These are phyloP conservation scores for Xiphias gladius DNA, from an alignment of 2,113 vertebrate species.

Conservation along the genomic window DNA sequence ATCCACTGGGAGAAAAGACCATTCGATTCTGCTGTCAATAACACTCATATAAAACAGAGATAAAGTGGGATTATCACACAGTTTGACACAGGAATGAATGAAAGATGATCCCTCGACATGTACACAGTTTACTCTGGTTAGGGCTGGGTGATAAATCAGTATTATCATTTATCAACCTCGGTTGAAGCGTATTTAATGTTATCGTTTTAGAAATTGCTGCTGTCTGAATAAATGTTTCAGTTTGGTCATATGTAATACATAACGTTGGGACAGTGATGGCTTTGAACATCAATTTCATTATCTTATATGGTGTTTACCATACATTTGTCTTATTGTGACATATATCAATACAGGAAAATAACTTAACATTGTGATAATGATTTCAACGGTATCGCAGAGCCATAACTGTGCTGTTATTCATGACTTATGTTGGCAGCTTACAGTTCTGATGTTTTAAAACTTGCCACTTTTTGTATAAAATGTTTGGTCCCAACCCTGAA, in stretches of 20 bases:
- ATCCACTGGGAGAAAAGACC: background rate
- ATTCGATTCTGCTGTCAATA: background rate
- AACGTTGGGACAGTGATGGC: background rate
- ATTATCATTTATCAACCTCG: background rate
- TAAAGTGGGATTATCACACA: background rate
- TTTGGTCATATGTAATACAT: background rate
- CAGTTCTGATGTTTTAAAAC: conserved; percentile 9
- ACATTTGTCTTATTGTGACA: background rate
- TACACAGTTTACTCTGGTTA: background rate
- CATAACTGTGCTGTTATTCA: conserved; percentile 24
- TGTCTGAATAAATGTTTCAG: background rate
- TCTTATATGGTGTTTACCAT: background rate
- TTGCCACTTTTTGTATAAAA: conserved; percentile 12
- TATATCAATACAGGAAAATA: background rate
- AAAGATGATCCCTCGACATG: background rate
- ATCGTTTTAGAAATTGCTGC: background rate
- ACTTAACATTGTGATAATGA: background rate
- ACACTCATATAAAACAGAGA: conserved; percentile 6
- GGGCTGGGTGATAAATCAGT: background rate
- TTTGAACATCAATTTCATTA: background rate
- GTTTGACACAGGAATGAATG: conserved; percentile 4
- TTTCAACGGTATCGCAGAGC: background rate
- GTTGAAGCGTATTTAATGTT: background rate
- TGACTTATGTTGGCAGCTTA: conserved; percentile 25
- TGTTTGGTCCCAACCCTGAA: conserved; percentile 64